Conservation (phyloP, 1,140 invertebrate genomes). For the Pygmarrhopalites habei region DNA sequence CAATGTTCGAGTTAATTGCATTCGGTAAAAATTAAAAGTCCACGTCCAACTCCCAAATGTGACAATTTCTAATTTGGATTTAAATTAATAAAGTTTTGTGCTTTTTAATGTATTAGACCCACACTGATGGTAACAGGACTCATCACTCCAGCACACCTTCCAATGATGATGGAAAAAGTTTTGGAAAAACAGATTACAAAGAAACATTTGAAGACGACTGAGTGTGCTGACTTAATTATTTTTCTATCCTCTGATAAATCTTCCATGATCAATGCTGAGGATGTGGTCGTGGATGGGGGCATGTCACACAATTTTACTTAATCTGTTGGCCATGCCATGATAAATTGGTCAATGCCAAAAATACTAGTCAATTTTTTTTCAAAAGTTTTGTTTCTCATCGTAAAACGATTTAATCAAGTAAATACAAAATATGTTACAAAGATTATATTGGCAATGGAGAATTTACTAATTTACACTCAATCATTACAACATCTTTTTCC, state of each 20-base stretch:
- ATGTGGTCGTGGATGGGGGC: slow-evolving; percentile 1
- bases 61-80: too few relatives aligned
- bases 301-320: neutral
- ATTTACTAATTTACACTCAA: too few relatives aligned
- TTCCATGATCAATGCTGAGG: neutral
- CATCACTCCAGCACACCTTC: neutral
- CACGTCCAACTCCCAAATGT: too few relatives aligned
- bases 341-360: too few relatives aligned
- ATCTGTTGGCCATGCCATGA: too few relatives aligned
- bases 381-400: too few relatives aligned
- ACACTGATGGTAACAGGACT: slow-evolving; percentile 8
- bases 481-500: too few relatives aligned
- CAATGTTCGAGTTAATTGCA: slow-evolving; percentile 45
- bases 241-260: neutral
- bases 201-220: neutral
- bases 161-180: neutral
- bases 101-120: slow-evolving; percentile 31
- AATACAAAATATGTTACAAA: too few relatives aligned
- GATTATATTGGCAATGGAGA: too few relatives aligned
- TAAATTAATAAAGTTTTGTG: too few relatives aligned
- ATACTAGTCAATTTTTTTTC: too few relatives aligned
- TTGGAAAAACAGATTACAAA: neutral
- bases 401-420: too few relatives aligned
- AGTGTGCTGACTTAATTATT: neutral
- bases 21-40: neutral